phyloP scores from a whole-genome alignment of 2,797 vertebrate genomes.

The Sebastes hopkinsi region DNA sequence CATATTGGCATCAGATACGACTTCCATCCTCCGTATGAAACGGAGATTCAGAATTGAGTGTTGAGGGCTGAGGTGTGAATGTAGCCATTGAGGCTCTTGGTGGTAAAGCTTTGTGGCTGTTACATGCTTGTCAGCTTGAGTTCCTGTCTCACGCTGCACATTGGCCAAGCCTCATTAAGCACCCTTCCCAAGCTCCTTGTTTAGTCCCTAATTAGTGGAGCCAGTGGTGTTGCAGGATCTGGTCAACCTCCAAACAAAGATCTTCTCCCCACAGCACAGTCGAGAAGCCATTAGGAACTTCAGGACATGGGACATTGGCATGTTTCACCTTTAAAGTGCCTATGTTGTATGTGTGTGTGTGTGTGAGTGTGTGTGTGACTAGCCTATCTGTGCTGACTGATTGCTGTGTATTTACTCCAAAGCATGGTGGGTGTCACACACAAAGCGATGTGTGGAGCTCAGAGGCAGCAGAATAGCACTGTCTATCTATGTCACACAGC shows the following conservation, averaged over 20 bases:
- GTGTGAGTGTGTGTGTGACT: constrained; percentile 12
- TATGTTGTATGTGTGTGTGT: constrained; percentile 3
- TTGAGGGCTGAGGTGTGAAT: constrained; percentile 10
- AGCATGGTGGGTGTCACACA: constrained; percentile 48
- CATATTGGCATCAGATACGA: background rate
- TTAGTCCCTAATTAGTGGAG: constrained; percentile 71
- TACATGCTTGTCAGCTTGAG: constrained; percentile 45
- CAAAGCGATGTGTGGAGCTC: constrained; percentile 38
- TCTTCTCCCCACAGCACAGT: constrained; percentile 7
- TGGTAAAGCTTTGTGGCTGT: constrained; percentile 30
- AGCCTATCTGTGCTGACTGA: constrained; percentile 15
- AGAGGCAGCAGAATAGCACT: constrained; percentile 42
- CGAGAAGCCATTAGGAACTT: constrained; percentile 34
- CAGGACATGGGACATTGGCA: constrained; percentile 17
- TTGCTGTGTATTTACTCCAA: constrained; percentile 35
- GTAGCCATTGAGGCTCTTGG: constrained; percentile 11
- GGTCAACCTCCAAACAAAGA: constrained; percentile 59
- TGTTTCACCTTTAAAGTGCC: constrained; percentile 37
- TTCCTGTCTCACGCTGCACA: constrained; percentile 55
- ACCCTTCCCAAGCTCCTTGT: constrained; percentile 62
- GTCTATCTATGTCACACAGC: constrained; percentile 55
- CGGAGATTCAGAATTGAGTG: background rate
- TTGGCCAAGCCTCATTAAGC: constrained; percentile 71
- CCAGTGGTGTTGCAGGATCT: constrained; percentile 53
- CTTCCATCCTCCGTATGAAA: background rate